Evolutionary conservation across 1,140 invertebrate species (phyloP).

Genomic region (Ceratoteleas bidentatus): DNA sequence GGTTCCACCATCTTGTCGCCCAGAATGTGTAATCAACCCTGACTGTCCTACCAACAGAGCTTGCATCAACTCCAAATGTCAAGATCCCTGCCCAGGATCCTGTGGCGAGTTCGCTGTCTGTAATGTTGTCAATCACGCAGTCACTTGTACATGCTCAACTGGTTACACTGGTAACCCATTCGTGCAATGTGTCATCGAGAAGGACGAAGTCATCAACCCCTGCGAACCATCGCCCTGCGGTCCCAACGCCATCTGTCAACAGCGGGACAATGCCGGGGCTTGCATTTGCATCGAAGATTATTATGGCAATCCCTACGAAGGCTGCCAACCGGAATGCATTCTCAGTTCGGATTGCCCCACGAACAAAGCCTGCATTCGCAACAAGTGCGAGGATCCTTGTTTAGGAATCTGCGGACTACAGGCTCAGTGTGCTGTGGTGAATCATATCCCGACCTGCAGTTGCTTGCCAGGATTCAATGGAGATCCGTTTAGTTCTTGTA

Average conservation of each 20-base stretch:
- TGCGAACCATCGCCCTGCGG: slow-evolving; percentile 84
- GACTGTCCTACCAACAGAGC: slow-evolving; percentile 88
- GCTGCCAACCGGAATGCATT: slow-evolving; percentile 83
- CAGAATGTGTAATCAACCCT: slow-evolving; percentile 89
- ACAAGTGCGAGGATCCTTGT: slow-evolving; percentile 84
- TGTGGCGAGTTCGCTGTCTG: slow-evolving; percentile 90
- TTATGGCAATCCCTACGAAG: slow-evolving; percentile 82
- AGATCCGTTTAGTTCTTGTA: slow-evolving; percentile 83
- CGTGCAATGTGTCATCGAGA: slow-evolving; percentile 82
- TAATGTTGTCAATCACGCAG: slow-evolving; percentile 87
- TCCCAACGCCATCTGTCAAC: slow-evolving; percentile 82
- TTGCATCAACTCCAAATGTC: slow-evolving; percentile 89
- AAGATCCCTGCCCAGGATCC: slow-evolving; percentile 88
- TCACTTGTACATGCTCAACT: slow-evolving; percentile 87
- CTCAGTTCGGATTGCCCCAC: slow-evolving; percentile 83
- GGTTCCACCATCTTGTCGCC: slow-evolving; percentile 87
- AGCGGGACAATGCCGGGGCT: slow-evolving; percentile 80
- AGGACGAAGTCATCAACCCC: slow-evolving; percentile 77
- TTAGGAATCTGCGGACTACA: slow-evolving; percentile 82
- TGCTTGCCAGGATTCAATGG: slow-evolving; percentile 83
- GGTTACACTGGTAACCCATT: slow-evolving; percentile 91
- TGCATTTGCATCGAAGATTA: slow-evolving; percentile 83
- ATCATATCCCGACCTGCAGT: slow-evolving; percentile 85
- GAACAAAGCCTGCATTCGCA: slow-evolving; percentile 83
- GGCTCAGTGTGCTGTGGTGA: slow-evolving; percentile 83